Conservation (phyloP, 1,140 invertebrate species). For the Caenorhabditis elegans region WBcel235 BX284605.5:11091501-11092000, state of each 20-base stretch:
- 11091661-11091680: slow-evolving; percentile 56
- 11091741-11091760: slow-evolving; percentile 35
- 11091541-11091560: slow-evolving; percentile 59
- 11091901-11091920: slow-evolving; percentile 36
- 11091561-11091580: slow-evolving; percentile 61
- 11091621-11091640: slow-evolving; percentile 67
- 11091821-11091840: slow-evolving; percentile 1
- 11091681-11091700: neutral
- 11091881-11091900: neutral
- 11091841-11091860: slow-evolving; percentile 2
- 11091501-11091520: neutral
- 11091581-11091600: slow-evolving; percentile 65
- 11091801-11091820: slow-evolving; percentile 35
- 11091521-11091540: neutral
- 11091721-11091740: neutral
- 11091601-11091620: slow-evolving; percentile 56
- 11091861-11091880: neutral
- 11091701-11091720: slow-evolving; percentile 25
- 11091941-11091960: slow-evolving; percentile 49
- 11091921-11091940: slow-evolving; percentile 47
- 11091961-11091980: slow-evolving; percentile 19
- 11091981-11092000: slow-evolving; percentile 8
- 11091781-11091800: slow-evolving; percentile 46
- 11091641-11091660: slow-evolving; percentile 67
- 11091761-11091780: slow-evolving; percentile 45